Percentiles rank a stretch among this genome's conserved stretches.
phyloP scores from a whole-genome alignment of 2,113 vertebrate genomes.

The Tragulus kanchil region DNA sequence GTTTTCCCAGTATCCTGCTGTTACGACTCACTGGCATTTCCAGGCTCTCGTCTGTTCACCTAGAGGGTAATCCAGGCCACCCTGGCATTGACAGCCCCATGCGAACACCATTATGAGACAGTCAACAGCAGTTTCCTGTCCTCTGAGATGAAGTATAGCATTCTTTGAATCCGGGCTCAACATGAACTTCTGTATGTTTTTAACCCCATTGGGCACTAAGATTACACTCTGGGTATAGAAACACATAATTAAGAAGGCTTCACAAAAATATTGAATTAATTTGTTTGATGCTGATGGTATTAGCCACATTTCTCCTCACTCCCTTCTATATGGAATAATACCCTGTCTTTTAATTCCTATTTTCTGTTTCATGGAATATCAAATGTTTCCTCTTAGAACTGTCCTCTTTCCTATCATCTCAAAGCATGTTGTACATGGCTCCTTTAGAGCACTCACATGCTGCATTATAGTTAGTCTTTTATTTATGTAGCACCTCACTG shows the following conservation, averaged over 20 bases:
- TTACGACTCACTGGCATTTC: constrained; percentile 1
- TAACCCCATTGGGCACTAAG: neutral
- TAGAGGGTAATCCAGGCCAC: neutral
- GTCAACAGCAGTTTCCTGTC: constrained; percentile 18
- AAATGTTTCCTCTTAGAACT: neutral
- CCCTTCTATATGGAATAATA: constrained; percentile 26
- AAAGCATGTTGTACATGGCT: neutral
- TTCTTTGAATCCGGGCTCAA: neutral
- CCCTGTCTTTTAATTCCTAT: neutral
- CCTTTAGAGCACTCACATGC: neutral
- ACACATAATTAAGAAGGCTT: neutral
- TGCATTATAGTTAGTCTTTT: constrained; percentile 26
- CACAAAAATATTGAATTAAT: neutral
- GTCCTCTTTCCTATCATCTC: neutral
- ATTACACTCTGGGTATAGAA: neutral
- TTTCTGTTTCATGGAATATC: neutral
- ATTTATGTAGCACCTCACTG: neutral
- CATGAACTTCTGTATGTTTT: neutral
- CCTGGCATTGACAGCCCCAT: neutral
- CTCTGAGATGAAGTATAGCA: neutral
- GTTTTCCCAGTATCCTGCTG: neutral
- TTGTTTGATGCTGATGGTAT: neutral
- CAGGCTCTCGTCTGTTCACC: neutral
- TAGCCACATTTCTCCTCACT: neutral
- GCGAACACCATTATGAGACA: neutral